Evolutionary conservation across 2,888 invertebrate species (phyloP), one percentile per base, ranked within the genome.

Genomic region (Cybosia mesomella): DNA sequence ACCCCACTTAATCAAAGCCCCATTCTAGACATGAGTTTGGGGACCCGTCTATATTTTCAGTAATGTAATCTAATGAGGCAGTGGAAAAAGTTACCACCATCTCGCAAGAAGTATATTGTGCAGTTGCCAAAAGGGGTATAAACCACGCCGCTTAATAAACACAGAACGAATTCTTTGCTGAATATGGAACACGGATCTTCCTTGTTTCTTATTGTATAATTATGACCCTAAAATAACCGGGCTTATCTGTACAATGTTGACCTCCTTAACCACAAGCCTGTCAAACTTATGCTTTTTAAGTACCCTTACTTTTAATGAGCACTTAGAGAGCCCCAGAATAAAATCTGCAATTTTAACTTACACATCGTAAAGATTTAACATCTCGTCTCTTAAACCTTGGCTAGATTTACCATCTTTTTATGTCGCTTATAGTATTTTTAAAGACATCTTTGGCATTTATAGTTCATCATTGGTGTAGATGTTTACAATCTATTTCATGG

Each of bases 321-420:
- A 54, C 64, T 58, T 67, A 54, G 65, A 61, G 58, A 61, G 54
- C 32, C 28, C 10, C 28, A 32, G 28, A 68, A 67, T 63, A 71
- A 72, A 76, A 68, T 66, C 36, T 59, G 21, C 66, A 66, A 72
- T 77, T 75, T 69, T 70, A 68, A 70, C n/a, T 58, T 58, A 58
- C 36, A 64, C 58, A 43, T 64, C 18, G n/a, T 64, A 66, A 66
- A 66, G 39, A 36, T 60, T 28, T 55, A 60, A 60, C 18, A 60
- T 66, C 34, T n/a, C n/a, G 34, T 59, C 32, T 13, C 18, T 43
- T 39, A 57, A 24, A 55, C 8, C 4, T 28, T 39, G 18, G 11
- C 65, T 55, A 28, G 59, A 58, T 70, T n/a, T 57, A 49, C 2
- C 49, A 49, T 9, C 49, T n/a, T 49, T 43, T 49, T 18, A 49